Conservation (phyloP, 2,113 vertebrate species). For the Bothrops jararaca region DNA sequence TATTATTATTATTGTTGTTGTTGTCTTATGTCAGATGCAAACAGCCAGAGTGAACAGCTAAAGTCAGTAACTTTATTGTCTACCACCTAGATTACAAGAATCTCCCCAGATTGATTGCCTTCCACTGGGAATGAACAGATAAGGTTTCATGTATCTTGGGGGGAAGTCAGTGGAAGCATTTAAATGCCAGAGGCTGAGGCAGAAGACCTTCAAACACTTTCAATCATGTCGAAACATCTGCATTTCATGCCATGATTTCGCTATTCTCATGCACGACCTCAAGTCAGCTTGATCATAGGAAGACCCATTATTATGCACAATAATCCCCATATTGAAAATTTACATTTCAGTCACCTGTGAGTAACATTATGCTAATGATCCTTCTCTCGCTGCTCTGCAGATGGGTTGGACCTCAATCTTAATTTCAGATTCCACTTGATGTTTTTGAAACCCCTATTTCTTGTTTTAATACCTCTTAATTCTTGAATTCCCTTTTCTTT, state of each 20-base stretch:
- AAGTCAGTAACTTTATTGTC: neutral
- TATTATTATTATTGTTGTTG: too few species aligned
- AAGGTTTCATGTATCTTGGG: neutral
- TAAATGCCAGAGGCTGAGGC: neutral
- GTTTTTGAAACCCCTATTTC: neutral
- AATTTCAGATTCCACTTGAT: neutral
- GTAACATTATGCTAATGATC: neutral
- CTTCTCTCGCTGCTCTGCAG: neutral
- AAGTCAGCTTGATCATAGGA: neutral
- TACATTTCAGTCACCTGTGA: neutral
- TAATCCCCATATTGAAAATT: neutral
- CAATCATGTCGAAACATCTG: neutral
- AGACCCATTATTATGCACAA: neutral
- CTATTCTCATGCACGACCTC: neutral
- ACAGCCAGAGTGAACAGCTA: neutral
- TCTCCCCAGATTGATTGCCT: neutral
- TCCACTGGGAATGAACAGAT: neutral
- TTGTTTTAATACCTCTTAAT: too few species aligned
- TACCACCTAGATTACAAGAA: neutral
- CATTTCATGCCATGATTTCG: neutral
- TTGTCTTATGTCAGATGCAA: neutral
- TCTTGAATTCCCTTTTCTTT: too few species aligned
- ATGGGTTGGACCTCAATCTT: neutral
- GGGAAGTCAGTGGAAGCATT: neutral
- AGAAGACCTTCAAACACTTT: neutral